Conservation (phyloP, 2,113 vertebrate species). For the Mus pahari region DNA sequence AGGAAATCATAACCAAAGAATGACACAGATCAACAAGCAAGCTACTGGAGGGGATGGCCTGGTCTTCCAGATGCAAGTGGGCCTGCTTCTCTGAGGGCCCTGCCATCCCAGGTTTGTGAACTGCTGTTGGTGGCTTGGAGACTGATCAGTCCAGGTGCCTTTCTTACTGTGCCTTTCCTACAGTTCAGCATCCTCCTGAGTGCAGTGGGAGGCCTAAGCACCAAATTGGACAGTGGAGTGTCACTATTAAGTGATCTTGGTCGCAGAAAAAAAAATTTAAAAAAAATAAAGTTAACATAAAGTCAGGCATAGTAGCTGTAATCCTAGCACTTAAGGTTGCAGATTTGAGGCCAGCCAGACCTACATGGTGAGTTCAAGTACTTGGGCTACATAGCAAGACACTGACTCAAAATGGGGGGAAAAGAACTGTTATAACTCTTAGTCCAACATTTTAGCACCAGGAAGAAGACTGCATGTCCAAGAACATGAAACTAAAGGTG, state of each 20-base stretch:
- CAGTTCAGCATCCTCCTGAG: not conserved
- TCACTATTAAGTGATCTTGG: constrained; percentile 62
- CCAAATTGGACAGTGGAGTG: not conserved
- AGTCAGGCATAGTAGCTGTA: not conserved
- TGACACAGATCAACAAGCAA: constrained; percentile 97
- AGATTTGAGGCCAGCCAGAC: not conserved
- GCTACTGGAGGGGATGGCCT: constrained; percentile 92
- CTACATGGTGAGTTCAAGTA: not conserved
- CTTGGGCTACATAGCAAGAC: not conserved
- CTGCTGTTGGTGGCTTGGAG: accelerated
- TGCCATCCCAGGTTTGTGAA: not conserved
- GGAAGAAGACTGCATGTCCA: not conserved
- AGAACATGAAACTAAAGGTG: not conserved
- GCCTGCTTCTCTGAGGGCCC: constrained; percentile 85
- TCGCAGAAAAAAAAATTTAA: not conserved
- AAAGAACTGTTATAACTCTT: not conserved
- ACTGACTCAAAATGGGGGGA: not conserved
- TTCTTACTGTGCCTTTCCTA: not conserved
- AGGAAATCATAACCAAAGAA: constrained; percentile 96
- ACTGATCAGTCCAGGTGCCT: not conserved
- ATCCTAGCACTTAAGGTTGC: not conserved
- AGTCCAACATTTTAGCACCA: not conserved
- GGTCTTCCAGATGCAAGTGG: constrained; percentile 92
- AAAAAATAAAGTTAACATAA: not conserved
- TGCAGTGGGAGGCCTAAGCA: not conserved